Base-by-base conservation (phyloP, 2,113 vertebrate genomes). In the Octodon degus region DNA sequence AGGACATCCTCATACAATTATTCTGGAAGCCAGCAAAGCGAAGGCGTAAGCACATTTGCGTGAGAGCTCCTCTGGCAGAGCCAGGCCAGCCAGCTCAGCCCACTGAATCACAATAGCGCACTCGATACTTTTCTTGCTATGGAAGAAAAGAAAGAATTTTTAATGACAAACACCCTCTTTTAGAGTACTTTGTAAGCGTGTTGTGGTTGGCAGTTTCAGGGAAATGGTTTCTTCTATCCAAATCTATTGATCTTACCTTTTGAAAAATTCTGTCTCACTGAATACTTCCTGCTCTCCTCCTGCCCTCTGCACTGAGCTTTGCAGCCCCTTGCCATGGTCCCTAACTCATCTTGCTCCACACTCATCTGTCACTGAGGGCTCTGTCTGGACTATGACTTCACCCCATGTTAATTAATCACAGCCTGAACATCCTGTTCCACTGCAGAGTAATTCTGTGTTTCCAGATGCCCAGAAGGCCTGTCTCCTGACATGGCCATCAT, bases 91-190 rank as follows among this genome's bases (percentile, higher is more conserved):
- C 76, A 76, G 87, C 50, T 89, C 37, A 68, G 47, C 63, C 37
- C 68, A 93, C 92, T 96, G 86, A 93, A 91, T 96, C 27, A 47
- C 27, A 88, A 77, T 95, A 95, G 91, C 89, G 82, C 83, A 90
- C 87, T 82, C 68, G 83, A 86, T 88, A 84, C 92, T 93, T 90
- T 81, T 62, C 80, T 97, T 91, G 37, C 86, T 79, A 74, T 89
- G 55, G n/a, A 94, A 93, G 60, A 50, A 72, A 95, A 91, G 70
- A 67, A 91, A 16, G 32, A 91, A 82, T 93, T 74, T 55, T 91
- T 62, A 83, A 91, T 91, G 83, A 6, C 50, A 95, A 89, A 80
- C 32, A 86, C 30, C 14, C 12, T 93, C n/a, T 91, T 89, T 40
- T 50, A 84, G 80, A 93, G 93, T 72, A 80, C 50, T 96, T 91